A percentile compares a stretch with the other conserved stretches of the same genome.
Evolutionary conservation across 2,113 vertebrate genomes (phyloP).

Genomic region (Amphiprion ocellaris): DNA sequence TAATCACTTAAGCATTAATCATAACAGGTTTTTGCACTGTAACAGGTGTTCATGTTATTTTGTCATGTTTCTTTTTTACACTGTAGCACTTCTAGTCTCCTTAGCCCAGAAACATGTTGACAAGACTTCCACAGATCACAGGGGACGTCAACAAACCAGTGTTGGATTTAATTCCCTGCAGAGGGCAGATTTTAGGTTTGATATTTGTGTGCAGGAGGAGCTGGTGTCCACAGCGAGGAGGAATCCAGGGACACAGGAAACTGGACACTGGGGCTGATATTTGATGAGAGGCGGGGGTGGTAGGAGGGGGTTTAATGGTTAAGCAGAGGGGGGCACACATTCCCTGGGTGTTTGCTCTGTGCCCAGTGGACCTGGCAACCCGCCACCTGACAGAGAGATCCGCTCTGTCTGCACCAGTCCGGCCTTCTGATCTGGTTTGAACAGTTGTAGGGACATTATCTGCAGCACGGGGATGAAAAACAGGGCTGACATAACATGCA

Average conservation of each 20-base stretch:
- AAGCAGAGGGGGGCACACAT: constrained; percentile 80
- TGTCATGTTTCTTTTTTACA: not conserved
- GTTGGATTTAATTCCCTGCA: constrained; percentile 12
- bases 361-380: constrained; percentile 80
- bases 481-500: constrained; percentile 65
- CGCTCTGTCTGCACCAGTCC: constrained; percentile 72
- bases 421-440: constrained; percentile 73
- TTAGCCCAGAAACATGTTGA: constrained; percentile 23
- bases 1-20: not conserved
- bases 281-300: constrained; percentile 75
- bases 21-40: not conserved
- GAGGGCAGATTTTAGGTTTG: constrained; percentile 36
- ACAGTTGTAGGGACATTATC: constrained; percentile 81
- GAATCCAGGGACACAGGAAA: constrained; percentile 81
- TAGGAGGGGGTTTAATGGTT: constrained; percentile 77
- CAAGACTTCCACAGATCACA: constrained; percentile 30
- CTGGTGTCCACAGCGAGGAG: constrained; percentile 72
- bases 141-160: constrained; percentile 35
- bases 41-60: not conserved
- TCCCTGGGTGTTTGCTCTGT: constrained; percentile 83
- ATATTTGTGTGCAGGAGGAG: constrained; percentile 23
- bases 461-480: constrained; percentile 73
- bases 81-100: not conserved
- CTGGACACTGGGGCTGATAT: constrained; percentile 80
- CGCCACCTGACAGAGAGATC: constrained; percentile 81